Evolutionary conservation across 2,888 invertebrate genomes (phyloP), one percentile per base, ranked within the genome.

Genomic region (Chrysolina americana): DNA sequence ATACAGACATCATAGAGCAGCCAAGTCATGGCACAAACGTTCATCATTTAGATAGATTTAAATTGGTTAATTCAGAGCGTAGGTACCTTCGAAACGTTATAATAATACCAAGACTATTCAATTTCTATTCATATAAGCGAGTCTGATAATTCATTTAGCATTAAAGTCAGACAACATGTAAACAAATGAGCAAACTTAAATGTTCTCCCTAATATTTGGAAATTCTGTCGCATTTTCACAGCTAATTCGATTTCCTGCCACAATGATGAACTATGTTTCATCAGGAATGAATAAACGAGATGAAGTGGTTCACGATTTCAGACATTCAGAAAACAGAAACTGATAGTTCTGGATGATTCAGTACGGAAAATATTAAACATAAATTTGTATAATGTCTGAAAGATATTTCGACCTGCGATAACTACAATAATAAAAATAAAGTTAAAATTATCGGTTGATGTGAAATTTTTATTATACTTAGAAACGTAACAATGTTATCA

Each of bases 71-170:
- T 83, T 84, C 82, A 79, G 83, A 81, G 81, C 79, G 83, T 83
- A 85, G 85, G 21, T 21, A 36, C 21, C 85, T 84, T 84, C 83
- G 82, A 85, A 85, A 86, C 83, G 84, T 23, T 64, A 64, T 83
- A 84, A 85, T 85, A 85, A 85, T 84, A 84, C 82, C 81, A 85
- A 85, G 85, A 85, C 85, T 85, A 85, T 86, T 86, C 85, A 84
- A 83, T 85, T 85, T 84, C 70, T 70, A 53, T 70, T 83, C 83
- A 84, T 83, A 86, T 86, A 86, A 85, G 85, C 86, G 85, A 85
- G 85, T 82, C 84, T 83, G 83, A 83, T 83, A 85, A 85, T 84
- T 85, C 83, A 80, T 81, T 78, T 75, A 80, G 83, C 80, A 84
- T 85, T 84, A 84, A 81, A 79, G 83, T 83, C 81, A 81, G 81